Evolutionary conservation across 2,888 invertebrate species (phyloP), one percentile per base, ranked within the genome.

Genomic region (Didymodactylos carnosus): DNA sequence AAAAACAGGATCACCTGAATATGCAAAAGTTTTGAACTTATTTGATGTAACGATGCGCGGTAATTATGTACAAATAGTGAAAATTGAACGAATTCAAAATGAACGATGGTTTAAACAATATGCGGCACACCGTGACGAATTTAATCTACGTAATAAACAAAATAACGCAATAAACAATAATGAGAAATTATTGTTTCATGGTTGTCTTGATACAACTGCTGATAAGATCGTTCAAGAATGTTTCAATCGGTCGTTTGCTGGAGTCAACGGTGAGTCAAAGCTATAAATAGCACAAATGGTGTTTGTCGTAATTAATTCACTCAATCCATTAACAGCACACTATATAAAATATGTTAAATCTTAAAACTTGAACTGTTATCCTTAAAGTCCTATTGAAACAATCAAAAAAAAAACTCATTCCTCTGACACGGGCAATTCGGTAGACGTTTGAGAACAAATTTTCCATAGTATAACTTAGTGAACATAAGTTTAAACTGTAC

Each of bases 161-260:
- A 8, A 5, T 8, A n/a, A n/a, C n/a, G n/a, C n/a, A n/a, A n/a
- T n/a, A n/a, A n/a, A n/a, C n/a, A n/a, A n/a, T n/a, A 19, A 19
- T 62, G 53, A 62, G n/a, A 27, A 35, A 29, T 25, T 25, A 62
- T 35, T 62, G 2, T 62, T 62, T 62, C 53, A 62, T 35, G 53
- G 53, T 19, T 62, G 53, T 19, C 3, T 5, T 19, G 5, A 1
- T 62, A 27, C 53, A 62, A 19, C 53, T 5, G 53, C 29, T 35
- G 35, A 62, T 62, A 16, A 62, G 16, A 62, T 62, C 10, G 35
- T 62, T 19, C 16, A 10, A 29, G 29, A 27, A 19, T 62, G 80
- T 13, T 80, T 80, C 74, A 80, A 80, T 76, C 77, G 76, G 29
- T 72, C 75, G 27, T 76, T 69, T 53, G 73, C 79, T 77, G 79